Evolutionary conservation across 2,888 invertebrate species (phyloP).

Genomic region (Ectemnius cavifrons): DNA sequence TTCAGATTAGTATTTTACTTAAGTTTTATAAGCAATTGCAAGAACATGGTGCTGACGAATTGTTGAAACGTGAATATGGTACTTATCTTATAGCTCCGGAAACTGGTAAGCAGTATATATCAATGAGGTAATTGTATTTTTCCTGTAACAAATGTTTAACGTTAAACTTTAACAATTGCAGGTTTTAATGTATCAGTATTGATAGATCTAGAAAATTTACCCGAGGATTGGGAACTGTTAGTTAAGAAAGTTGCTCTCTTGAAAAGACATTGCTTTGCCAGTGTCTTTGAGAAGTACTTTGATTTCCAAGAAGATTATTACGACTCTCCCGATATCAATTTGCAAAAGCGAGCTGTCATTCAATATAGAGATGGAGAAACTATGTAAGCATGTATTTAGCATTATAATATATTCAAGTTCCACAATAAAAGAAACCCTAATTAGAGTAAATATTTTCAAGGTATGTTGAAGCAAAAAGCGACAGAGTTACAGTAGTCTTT

Average conservation of each 20-base stretch:
- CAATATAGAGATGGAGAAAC: conserved; percentile 99
- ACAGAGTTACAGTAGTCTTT: conserved; percentile 99
- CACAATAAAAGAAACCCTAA: background rate
- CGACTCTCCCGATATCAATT: conserved; percentile 93
- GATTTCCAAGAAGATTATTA: conserved; percentile 98
- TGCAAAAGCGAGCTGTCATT: conserved; percentile 96
- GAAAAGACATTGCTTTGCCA: conserved; percentile 99
- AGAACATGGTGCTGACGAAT: conserved; percentile 98
- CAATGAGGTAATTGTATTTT: background rate
- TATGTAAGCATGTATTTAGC: conserved; percentile 84
- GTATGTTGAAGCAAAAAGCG: conserved; percentile 98
- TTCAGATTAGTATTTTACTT: conserved; percentile 96
- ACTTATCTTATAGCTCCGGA: conserved; percentile 90
- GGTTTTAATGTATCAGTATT: conserved; percentile 97
- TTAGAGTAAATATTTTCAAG: conserved; percentile 78
- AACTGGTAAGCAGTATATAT: conserved; percentile 82
- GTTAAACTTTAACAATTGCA: conserved; percentile 69
- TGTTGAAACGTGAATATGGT: conserved; percentile 96
- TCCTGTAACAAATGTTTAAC: background rate
- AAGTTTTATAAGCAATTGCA: conserved; percentile 99
- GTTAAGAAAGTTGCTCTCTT: conserved; percentile 95
- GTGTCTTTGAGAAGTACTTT: conserved; percentile 99
- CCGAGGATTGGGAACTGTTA: conserved; percentile 91
- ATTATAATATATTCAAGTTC: background rate
- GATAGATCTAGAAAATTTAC: conserved; percentile 95